Evolutionary conservation across 2,797 vertebrate species (phyloP).

Genomic region (Iguana delicatissima): DNA sequence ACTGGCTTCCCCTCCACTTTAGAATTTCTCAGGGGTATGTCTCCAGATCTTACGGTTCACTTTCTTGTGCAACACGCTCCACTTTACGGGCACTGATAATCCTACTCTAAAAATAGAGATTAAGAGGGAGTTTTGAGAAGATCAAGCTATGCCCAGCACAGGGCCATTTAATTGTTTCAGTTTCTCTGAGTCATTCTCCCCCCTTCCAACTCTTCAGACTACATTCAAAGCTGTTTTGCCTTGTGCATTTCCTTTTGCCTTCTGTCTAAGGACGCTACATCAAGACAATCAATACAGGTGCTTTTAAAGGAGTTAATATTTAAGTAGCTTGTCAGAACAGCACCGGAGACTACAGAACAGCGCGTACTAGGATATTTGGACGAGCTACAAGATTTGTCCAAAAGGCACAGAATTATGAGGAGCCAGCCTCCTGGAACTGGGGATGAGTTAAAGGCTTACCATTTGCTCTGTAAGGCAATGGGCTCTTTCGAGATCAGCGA

Average conservation of each 20-base stretch:
- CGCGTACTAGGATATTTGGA: neutral
- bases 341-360: neutral
- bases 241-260: neutral
- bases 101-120: slow-evolving; percentile 7
- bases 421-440: too few relatives aligned
- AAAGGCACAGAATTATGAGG: neutral
- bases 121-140: neutral
- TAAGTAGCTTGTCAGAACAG: neutral
- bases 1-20: neutral
- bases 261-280: neutral
- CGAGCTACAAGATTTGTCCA: neutral
- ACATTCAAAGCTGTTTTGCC: too few relatives aligned
- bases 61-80: neutral
- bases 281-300: neutral
- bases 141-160: neutral
- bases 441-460: neutral
- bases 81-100: neutral
- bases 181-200: neutral
- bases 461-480: neutral
- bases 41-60: too few relatives aligned
- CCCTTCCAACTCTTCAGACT: neutral
- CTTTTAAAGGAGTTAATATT: slow-evolving; percentile 23
- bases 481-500: neutral
- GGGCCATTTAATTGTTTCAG: neutral
- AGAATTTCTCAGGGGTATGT: neutral